phyloP scores from a whole-genome alignment of 2,888 invertebrate genomes.

The Drosophila mercatorum region DNA sequence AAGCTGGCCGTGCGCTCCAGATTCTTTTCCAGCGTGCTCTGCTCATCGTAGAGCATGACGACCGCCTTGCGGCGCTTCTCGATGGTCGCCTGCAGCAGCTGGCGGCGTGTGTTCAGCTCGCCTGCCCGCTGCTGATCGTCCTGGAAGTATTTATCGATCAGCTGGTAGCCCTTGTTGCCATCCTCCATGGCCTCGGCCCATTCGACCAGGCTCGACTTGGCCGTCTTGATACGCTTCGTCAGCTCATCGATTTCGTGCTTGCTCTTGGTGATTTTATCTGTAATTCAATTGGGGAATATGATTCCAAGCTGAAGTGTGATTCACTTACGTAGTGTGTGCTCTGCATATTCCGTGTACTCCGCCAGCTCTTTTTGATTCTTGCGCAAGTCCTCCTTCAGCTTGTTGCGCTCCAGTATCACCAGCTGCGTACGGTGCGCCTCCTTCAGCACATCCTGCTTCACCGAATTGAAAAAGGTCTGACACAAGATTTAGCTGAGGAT shows the following conservation, averaged over 20 bases:
- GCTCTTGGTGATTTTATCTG: conserved; percentile 86
- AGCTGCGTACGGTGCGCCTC: conserved; percentile 86
- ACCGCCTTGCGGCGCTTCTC: conserved; percentile 84
- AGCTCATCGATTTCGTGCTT: conserved; percentile 87
- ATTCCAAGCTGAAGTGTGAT: conserved; percentile 33
- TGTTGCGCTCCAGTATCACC: conserved; percentile 83
- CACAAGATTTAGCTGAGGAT: conserved; percentile 67
- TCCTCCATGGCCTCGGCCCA: conserved; percentile 90
- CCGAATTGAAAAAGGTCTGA: conserved; percentile 88
- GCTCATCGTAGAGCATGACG: conserved; percentile 85
- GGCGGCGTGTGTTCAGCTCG: conserved; percentile 86
- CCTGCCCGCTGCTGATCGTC: conserved; percentile 89
- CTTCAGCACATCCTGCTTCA: conserved; percentile 87
- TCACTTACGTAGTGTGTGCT: conserved; percentile 80
- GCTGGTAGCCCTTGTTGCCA: conserved; percentile 88
- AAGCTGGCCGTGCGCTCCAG: conserved; percentile 86
- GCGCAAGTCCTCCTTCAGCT: conserved; percentile 76
- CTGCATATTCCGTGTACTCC: conserved; percentile 69
- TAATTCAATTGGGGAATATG: background rate
- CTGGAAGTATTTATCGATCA: conserved; percentile 90
- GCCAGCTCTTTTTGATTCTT: conserved; percentile 73
- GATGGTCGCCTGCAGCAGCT: conserved; percentile 85
- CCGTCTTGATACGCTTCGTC: conserved; percentile 89
- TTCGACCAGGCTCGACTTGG: conserved; percentile 86
- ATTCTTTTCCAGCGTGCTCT: conserved; percentile 86